Evolutionary conservation across 2,888 invertebrate genomes (phyloP).

Genomic region (Xanthia togata): DNA sequence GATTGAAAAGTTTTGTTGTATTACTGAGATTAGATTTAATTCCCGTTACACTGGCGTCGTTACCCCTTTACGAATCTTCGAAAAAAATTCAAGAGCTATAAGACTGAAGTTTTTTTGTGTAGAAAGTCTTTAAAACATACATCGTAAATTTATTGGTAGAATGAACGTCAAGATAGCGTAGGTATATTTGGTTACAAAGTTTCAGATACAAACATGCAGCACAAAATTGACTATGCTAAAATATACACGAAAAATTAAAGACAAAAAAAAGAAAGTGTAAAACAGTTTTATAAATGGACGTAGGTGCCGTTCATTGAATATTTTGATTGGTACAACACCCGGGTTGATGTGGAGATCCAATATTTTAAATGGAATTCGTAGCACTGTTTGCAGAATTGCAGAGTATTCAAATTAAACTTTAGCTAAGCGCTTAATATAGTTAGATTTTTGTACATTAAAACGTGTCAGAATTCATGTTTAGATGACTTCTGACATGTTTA

Average conservation of each 20-base stretch:
- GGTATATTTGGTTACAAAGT: neutral
- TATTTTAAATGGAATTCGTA: slow-evolving; percentile 12
- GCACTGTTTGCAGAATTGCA: neutral
- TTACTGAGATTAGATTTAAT: neutral
- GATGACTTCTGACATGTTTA: neutral
- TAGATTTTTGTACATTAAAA: neutral
- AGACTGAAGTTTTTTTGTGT: neutral
- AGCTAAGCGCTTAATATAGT: neutral
- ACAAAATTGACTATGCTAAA: neutral
- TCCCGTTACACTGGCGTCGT: neutral
- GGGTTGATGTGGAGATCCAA: slow-evolving; percentile 8
- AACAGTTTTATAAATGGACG: neutral
- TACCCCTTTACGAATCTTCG: neutral
- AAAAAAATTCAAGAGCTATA: neutral
- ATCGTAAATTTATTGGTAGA: neutral
- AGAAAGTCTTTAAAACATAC: neutral
- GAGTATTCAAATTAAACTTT: slow-evolving; percentile 2
- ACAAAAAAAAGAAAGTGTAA: neutral
- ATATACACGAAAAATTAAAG: fast-evolving
- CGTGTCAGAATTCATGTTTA: no score
- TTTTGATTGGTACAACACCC: neutral
- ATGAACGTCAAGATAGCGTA: neutral
- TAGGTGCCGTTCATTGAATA: neutral
- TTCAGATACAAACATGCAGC: slow-evolving; percentile 3
- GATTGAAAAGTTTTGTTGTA: neutral